These are phyloP conservation scores for Halyomorpha halys DNA, from an alignment of 1,140 invertebrate genomes.

Conservation along the genomic window DNA sequence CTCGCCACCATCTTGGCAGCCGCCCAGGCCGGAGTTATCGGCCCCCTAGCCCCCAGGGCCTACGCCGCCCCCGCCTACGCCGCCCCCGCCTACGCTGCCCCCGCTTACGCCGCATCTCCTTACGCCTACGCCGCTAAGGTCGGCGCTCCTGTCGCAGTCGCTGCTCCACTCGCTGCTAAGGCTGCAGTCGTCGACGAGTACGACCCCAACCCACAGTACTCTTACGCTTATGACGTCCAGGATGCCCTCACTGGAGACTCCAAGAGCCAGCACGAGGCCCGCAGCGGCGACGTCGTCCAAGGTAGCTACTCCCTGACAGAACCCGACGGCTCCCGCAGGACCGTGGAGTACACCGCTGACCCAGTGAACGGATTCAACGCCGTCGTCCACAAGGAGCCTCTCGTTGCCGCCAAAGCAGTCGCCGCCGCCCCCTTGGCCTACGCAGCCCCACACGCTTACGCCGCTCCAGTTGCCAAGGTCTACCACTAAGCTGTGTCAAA, in stretches of 20 bases:
- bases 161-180: too few relatives aligned
- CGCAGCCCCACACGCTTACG: not conserved
- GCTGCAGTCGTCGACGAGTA: too few relatives aligned
- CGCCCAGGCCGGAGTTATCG: slow-evolving; percentile 32
- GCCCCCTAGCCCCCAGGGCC: slow-evolving; percentile 28
- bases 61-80: slow-evolving; percentile 23
- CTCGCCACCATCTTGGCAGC: slow-evolving; percentile 33
- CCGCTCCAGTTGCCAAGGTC: not conserved
- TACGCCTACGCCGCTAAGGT: too few relatives aligned
- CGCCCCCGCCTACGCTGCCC: slow-evolving; percentile 21
- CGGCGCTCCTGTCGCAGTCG: too few relatives aligned
- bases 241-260: slow-evolving; percentile 21
- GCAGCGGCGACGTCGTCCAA: slow-evolving; percentile 1
- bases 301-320: too few relatives aligned
- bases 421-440: not conserved
- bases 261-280: slow-evolving; percentile 14
- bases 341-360: too few relatives aligned
- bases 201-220: slow-evolving; percentile 36
- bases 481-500: not conserved
- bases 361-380: slow-evolving; percentile 1
- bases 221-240: slow-evolving; percentile 31
- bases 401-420: not conserved
- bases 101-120: not conserved
- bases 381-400: slow-evolving; percentile 10
- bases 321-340: too few relatives aligned